These are phyloP conservation scores for Polymixis flavicincta DNA, from an alignment of 2,888 invertebrate species.

Conservation along the genomic window DNA sequence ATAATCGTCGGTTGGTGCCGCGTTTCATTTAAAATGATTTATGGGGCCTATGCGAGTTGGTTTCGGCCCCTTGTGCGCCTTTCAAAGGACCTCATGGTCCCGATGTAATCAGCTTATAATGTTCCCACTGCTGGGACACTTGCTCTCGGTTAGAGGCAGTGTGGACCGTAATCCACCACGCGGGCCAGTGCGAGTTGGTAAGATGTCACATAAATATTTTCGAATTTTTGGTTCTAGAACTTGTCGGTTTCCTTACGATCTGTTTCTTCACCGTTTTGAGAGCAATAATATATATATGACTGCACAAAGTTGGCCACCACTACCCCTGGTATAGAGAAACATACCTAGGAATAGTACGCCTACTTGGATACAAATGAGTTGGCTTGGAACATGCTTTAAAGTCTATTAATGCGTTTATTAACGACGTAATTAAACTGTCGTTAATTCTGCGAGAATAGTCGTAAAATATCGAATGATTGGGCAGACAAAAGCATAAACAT, in stretches of 20 bases:
- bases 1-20: background rate
- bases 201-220: no score
- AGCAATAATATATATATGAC: no score
- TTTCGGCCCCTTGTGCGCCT: background rate
- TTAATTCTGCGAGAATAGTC: conserved; percentile 58
- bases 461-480: conserved; percentile 42
- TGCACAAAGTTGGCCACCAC: no score
- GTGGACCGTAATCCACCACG: no score
- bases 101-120: no score
- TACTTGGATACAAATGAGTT: conserved; percentile 38
- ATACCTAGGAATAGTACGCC: background rate
- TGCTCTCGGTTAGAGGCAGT: no score
- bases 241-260: no score
- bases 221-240: no score
- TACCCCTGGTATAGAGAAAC: background rate
- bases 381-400: conserved; percentile 42
- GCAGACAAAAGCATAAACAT: conserved; percentile 8
- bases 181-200: no score
- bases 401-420: conserved; percentile 60
- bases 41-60: background rate
- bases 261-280: no score
- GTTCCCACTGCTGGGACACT: no score
- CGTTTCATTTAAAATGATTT: background rate
- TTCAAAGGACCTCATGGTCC: no score
- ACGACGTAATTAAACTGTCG: conserved; percentile 64